Evolutionary conservation across 2,113 vertebrate genomes (phyloP), one percentile per base, ranked within the genome.

Genomic region (Picathartes gymnocephalus): DNA sequence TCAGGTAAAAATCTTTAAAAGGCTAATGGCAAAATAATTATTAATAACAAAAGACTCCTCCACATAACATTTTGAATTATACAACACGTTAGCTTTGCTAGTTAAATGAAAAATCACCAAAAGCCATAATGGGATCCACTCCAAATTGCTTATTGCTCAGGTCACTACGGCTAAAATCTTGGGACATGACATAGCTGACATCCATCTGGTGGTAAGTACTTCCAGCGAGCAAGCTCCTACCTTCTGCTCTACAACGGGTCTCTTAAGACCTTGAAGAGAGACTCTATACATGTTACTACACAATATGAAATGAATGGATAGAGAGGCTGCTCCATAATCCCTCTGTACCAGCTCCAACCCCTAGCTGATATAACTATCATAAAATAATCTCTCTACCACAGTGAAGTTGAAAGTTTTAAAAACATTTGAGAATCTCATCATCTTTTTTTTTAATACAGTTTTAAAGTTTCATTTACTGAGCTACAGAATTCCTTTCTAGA

Each of bases 221-320:
- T 85, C 66, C 35, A 7, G 70, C 66, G 22, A 60, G 92, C 87
- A 76, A 96, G 97, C 88, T 95, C 90, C 92, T 77, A 93, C 92
- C 92, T 97, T 94, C 95, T 96, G 91, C 90, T 93, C 96, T 94
- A 93, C 77, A 93, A 90, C 4, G 4, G 13, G 23, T 56, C 82
- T 82, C 95, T 93, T 27, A 57, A 95, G 79, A 90, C 86, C 82
- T 54, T 74, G 42, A 78, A 44, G 31, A 33, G n/a, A 65, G 8
- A 39, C 54, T 50, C 66, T 33, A 28, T 8, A 60, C 19, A 33
- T 5, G 24, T 39, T 23, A 70, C 47, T 40, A 7, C 1, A 3
- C 60, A 68, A 74, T 18, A 56, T 8, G 12, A 74, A 94, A 72
- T 82, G 56, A 73, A 25, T 10, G 16, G 35, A 44, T 15, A 72